Conservation (phyloP, 2,113 vertebrate species). For the Sitta europaea region DNA sequence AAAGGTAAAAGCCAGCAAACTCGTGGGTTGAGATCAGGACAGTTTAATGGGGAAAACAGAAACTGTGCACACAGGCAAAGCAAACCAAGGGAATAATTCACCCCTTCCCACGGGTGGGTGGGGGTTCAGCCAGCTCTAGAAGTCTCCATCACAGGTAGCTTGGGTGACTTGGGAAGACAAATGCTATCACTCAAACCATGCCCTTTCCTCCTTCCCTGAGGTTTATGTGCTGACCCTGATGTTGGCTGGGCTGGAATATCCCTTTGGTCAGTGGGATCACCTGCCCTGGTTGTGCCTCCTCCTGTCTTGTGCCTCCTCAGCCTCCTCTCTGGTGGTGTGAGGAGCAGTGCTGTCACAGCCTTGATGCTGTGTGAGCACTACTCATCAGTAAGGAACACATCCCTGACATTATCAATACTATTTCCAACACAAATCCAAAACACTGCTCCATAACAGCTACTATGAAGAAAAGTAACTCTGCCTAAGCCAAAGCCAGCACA, state of each 20-base stretch:
- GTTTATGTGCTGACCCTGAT: not conserved
- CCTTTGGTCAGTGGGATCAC: not conserved
- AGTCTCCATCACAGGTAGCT: not conserved
- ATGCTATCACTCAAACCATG: rapidly evolving
- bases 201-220: not conserved
- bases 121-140: not conserved
- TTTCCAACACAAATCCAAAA: not conserved
- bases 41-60: not conserved
- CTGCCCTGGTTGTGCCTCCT: not conserved
- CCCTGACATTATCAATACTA: not conserved
- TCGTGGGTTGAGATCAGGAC: not conserved
- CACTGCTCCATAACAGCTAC: not conserved
- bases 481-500: not conserved
- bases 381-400: not conserved
- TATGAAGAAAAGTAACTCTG: not conserved
- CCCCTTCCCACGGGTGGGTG: not conserved
- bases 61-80: not conserved
- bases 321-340: not conserved
- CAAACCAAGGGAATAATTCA: not conserved
- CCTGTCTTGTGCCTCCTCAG: not conserved
- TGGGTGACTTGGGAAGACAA: not conserved
- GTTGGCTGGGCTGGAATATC: not conserved
- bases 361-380: not conserved
- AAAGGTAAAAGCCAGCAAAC: not conserved
- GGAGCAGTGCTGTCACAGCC: not conserved